A percentile compares a stretch with the other conserved stretches of the same genome.
These are phyloP conservation scores for Drosophila yooni DNA, from an alignment of 2,888 invertebrate genomes.

Conservation along the genomic window DNA sequence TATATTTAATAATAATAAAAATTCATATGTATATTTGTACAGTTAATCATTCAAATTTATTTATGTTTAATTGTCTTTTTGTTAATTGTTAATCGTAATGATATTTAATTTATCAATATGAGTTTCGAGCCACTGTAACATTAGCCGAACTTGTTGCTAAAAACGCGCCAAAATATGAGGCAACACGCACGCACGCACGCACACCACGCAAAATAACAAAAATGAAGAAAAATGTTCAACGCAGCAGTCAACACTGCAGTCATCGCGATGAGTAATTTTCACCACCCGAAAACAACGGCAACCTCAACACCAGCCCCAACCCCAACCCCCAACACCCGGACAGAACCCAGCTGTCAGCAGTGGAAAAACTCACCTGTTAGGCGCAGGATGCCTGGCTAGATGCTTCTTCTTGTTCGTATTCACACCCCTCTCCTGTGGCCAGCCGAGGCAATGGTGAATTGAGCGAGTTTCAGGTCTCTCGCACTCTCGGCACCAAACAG, in stretches of 20 bases:
- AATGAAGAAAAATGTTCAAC: slow-evolving; percentile 54
- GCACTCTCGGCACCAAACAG: slow-evolving; percentile 56
- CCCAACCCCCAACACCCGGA: slow-evolving; percentile 3
- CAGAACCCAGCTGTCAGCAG: slow-evolving; percentile 32
- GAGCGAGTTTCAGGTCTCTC: slow-evolving; percentile 16
- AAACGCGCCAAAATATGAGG: slow-evolving; percentile 65
- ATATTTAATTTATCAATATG: not conserved
- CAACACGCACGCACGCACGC: slow-evolving; percentile 1
- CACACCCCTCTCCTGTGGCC: not conserved
- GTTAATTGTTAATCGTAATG: not conserved
- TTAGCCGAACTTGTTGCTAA: slow-evolving; percentile 70
- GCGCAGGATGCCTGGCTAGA: slow-evolving; percentile 66
- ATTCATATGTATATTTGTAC: not conserved
- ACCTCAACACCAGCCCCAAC: slow-evolving; percentile 1
- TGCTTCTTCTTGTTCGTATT: slow-evolving; percentile 5
- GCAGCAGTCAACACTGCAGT: slow-evolving; percentile 75
- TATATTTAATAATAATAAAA: not conserved
- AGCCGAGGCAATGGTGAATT: slow-evolving; percentile 64
- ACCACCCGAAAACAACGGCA: slow-evolving; percentile 41
- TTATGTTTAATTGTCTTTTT: not conserved
- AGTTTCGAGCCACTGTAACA: slow-evolving; percentile 24
- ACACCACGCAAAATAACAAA: slow-evolving; percentile 11
- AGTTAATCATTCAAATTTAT: not conserved
- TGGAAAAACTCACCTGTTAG: slow-evolving; percentile 71
- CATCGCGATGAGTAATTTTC: slow-evolving; percentile 66